Percentiles rank a stretch among this genome's conserved stretches.
Evolutionary conservation across 2,797 vertebrate genomes (phyloP).

Genomic region (Melanotaenia maccullochi): DNA sequence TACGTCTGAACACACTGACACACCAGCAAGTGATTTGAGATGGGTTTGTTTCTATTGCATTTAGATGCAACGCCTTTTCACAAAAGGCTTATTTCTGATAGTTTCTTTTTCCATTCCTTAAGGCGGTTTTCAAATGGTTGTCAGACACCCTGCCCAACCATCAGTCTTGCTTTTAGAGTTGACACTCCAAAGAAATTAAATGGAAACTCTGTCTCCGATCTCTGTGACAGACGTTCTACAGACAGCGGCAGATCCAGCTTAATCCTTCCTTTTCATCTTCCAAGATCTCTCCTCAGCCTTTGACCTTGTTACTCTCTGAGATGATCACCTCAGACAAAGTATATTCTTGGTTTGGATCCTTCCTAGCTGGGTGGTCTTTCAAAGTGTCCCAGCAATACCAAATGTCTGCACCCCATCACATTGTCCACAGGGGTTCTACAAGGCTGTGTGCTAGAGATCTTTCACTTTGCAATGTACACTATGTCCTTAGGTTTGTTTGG

Average conservation of each 20-base stretch:
- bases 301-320: not conserved
- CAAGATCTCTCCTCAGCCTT: not conserved
- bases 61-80: not conserved
- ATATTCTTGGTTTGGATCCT: not conserved
- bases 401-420: not conserved
- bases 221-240: not conserved
- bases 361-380: not conserved
- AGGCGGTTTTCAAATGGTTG: not conserved
- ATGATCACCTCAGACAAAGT: not conserved
- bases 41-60: not conserved
- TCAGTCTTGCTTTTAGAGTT: not conserved
- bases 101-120: not conserved
- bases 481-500: not conserved
- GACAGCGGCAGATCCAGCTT: not conserved
- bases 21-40: not conserved
- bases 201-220: not conserved
- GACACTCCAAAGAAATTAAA: not conserved
- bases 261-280: not conserved
- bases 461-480: not conserved
- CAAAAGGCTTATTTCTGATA: not conserved
- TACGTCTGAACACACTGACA: not conserved
- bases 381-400: not conserved
- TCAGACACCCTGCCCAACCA: not conserved
- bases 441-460: not conserved
- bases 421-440: not conserved